Evolutionary conservation across 2,113 vertebrate species (phyloP), one percentile per base, ranked within the genome.

Genomic region (Miniopterus natalensis): DNA sequence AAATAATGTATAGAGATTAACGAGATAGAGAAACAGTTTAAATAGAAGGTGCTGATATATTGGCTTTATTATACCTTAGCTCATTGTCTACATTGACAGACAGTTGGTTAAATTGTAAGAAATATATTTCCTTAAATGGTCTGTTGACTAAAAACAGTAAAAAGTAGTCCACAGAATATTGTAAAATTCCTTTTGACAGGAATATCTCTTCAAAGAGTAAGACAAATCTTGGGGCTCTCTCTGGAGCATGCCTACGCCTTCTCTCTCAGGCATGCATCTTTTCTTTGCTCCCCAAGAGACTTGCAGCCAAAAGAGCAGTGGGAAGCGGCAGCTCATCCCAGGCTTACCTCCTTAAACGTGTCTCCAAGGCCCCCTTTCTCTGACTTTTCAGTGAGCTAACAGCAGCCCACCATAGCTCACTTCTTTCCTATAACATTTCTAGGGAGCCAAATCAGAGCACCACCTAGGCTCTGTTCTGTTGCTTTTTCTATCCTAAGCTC

Each of bases 61-160:
- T 90, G 81, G 23, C 18, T 85, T 94, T 83, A 93, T 29, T 88
- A 40, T 74, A 68, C 63, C 31, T 84, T 93, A 84, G 18, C 92
- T 78, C 61, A 81, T 20, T 92, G 12, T 93, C 29, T 91, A 23
- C 42, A 59, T 68, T 80, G 53, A 70, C 14, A 59, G 6, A 77
- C 12, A 71, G 10, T 88, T 95, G 65, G 6, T 79, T 63, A 75
- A 59, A 14, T 79, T 75, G 3, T 63, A 83, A 95, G 42, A 92
- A 80, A 86, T 79, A 6, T 75, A 63, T 92, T 93, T 94, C 74
- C 27, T 79, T 86, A 65, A 90, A 31, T 91, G 18, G 1, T 74
- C 49, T 87, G 0, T 92, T 96, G 57, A 92, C 61, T 57, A 80
- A 88, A 36, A 36, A 36, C 36, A 36, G 36, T 36, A 36, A 36